Percentiles rank a stretch among this genome's conserved stretches.
Evolutionary conservation across 2,797 vertebrate genomes (phyloP).

Genomic region (Mormyrus hasselquistii): DNA sequence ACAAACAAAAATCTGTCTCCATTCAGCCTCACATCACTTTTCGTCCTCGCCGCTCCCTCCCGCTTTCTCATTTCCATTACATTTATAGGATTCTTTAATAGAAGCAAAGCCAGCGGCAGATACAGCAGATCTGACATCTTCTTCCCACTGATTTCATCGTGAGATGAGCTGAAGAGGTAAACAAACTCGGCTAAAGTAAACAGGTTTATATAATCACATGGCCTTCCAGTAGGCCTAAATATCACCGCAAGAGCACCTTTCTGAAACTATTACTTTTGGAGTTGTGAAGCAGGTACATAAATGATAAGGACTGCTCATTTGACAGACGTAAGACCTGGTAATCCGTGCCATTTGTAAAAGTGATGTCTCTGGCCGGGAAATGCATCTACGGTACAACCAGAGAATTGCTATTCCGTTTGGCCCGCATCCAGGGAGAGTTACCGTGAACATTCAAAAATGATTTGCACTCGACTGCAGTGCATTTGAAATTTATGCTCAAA

Average conservation of each 20-base stretch:
- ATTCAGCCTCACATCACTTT: conserved; percentile 24
- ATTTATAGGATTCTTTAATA: conserved; percentile 44
- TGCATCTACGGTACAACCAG: not conserved
- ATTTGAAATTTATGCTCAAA: not conserved
- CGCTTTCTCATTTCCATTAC: conserved; percentile 51
- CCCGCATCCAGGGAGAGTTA: not conserved
- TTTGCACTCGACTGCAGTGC: not conserved
- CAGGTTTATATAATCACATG: conserved; percentile 50
- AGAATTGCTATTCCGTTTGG: too few relatives aligned
- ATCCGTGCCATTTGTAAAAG: not conserved
- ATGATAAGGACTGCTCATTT: not conserved
- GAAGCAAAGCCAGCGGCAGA: conserved; percentile 45
- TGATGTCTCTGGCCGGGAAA: not conserved
- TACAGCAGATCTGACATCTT: conserved; percentile 57
- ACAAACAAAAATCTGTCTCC: not conserved
- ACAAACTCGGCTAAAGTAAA: conserved; percentile 47
- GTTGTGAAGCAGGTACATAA: not conserved
- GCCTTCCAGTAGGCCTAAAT: conserved; percentile 57
- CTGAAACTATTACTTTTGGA: conserved; percentile 56
- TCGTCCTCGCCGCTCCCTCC: not conserved
- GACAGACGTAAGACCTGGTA: not conserved
- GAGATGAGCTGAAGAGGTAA: conserved; percentile 51
- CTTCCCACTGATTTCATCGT: conserved; percentile 54
- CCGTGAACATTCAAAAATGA: not conserved
- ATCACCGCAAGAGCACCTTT: conserved; percentile 60